Evolutionary conservation across 2,888 invertebrate species (phyloP).

Genomic region (Rhogogaster chlorosoma): DNA sequence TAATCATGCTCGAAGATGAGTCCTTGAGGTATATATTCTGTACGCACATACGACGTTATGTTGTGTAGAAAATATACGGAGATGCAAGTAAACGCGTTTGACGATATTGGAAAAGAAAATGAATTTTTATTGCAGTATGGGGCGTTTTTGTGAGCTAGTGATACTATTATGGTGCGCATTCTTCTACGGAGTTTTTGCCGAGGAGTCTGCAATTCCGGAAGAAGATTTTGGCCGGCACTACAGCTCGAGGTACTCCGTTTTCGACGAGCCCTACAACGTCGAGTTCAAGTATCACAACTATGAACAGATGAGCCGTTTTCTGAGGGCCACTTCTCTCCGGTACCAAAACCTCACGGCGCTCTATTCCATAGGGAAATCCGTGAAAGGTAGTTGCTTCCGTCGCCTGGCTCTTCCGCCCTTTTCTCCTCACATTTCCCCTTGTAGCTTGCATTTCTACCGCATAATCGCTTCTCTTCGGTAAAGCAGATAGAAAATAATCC

Average conservation of each 20-base stretch:
- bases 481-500: not conserved
- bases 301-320: constrained; percentile 89
- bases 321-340: constrained; percentile 88
- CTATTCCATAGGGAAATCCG: constrained; percentile 96
- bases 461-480: not conserved
- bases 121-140: constrained; percentile 25
- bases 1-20: not conserved
- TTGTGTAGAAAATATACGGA: not conserved
- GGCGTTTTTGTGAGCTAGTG: not conserved
- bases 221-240: constrained; percentile 69
- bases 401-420: not conserved
- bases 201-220: constrained; percentile 60
- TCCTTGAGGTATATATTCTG: not conserved
- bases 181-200: constrained; percentile 40
- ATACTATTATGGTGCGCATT: not conserved
- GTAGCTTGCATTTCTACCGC: not conserved
- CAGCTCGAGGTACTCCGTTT: constrained; percentile 69
- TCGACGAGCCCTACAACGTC: constrained; percentile 77
- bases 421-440: not conserved
- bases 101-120: not conserved
- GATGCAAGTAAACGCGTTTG: not conserved
- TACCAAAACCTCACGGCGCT: constrained; percentile 94
- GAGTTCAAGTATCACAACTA: constrained; percentile 94
- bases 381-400: constrained; percentile 84
- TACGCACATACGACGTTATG: not conserved